A percentile compares a stretch with the other conserved stretches of the same genome.
phyloP scores from a whole-genome alignment of 2,113 vertebrate genomes.

The Rhynchomys soricoides region DNA sequence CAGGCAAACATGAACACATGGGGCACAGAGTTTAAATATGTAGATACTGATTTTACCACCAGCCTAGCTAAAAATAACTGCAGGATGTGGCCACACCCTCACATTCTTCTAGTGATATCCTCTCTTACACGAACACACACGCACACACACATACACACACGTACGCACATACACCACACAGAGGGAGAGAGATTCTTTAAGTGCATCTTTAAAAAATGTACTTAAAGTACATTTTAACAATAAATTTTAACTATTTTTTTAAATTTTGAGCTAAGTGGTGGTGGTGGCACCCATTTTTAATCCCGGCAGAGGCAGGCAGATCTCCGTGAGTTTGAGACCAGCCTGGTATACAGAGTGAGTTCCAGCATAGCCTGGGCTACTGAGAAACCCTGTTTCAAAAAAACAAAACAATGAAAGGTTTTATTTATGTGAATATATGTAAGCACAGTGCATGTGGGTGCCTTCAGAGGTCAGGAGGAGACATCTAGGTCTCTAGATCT shows the following conservation, averaged over 20 bases:
- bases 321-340: not conserved
- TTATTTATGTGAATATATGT: not conserved
- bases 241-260: not conserved
- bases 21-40: not conserved
- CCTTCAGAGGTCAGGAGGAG: not conserved
- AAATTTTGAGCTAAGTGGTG: not conserved
- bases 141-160: not conserved
- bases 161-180: not conserved
- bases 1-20: not conserved
- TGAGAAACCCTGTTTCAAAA: not conserved
- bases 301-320: not conserved
- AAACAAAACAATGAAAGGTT: not conserved
- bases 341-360: not conserved
- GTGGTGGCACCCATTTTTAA: not conserved
- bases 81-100: not conserved
- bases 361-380: not conserved
- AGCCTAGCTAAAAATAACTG: slow-evolving; percentile 29
- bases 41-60: not conserved
- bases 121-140: not conserved
- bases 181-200: not conserved
- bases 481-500: not conserved
- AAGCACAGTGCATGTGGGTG: not conserved
- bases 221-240: too few relatives aligned
- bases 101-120: not conserved
- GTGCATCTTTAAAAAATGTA: not conserved